Evolutionary conservation across 2,113 vertebrate genomes (phyloP), one percentile per base, ranked within the genome.

Genomic region (Syngnathus floridae): DNA sequence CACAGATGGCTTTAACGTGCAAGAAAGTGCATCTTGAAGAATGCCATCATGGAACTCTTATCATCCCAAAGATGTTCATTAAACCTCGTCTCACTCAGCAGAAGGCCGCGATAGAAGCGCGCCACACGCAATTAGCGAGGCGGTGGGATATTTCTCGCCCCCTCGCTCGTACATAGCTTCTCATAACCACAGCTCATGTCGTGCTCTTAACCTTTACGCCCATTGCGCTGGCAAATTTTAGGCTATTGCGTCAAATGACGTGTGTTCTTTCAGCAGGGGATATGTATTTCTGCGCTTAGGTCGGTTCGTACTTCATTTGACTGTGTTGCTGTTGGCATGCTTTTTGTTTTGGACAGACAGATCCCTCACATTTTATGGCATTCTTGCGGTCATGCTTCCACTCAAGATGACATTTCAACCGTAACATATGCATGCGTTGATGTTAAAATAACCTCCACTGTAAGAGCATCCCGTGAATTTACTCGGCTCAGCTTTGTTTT

Each of bases 1-100:
- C 67, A 68, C 69, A 74, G 75, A 78, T 79, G 83, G 78, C 83
- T 73, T 82, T 73, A 80, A 74, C 72, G 72, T 75, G 40, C 67
- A 75, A 70, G 61, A 73, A 75, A 70, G 58, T 64, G 75, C 68
- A 65, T 71, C 79, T 87, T 88, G 69, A 64, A 66, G 1, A 11
- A 68, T 62, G 57, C 73, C 75, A 77, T 86, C 76, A 76, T 51
- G 66, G 76, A 72, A 78, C 68, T 54, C 60, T 81, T 86, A 75
- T 73, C 80, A 69, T 67, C 75, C 70, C 74, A 78, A 77, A 65
- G 66, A 67, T 41, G 58, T 78, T 74, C 59, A 77, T 83, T 77
- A 69, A 66, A 60, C 77, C 21, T 79, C 72, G 72, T 70, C 11
- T 56, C 58, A 14, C 22, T 5, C 57, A 69, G 36, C 65, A 31